Base-by-base conservation (phyloP, 2,888 invertebrate species). In the Elmis aenea region DNA sequence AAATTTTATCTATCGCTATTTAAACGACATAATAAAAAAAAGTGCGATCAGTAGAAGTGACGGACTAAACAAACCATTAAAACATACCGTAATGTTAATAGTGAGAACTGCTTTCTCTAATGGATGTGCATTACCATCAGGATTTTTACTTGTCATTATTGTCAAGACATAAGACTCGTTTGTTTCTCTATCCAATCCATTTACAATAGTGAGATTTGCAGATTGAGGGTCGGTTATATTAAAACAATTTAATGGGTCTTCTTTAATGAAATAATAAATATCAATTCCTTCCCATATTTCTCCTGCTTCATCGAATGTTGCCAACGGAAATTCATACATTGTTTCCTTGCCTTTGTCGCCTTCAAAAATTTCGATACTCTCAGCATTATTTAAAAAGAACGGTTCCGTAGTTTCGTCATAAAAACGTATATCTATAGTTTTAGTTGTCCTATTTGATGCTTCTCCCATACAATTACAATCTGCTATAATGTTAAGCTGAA, bases 381-480 rank as follows among this genome's bases (percentile, higher is more conserved):
- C 5, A 22, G 54, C 38, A 18, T 5, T 18, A 6, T 6, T 18
- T 18, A 18, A 6, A 53, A 76, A 76, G 10, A 58, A 49, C 0
- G 76, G 76, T 8, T 69, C 68, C 2, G 68, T 71, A 16, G 65
- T 59, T 9, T 69, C 69, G 9, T 74, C 70, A 15, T 76, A 68
- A 50, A 74, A 74, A 12, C 68, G 59, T 0, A 73, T 59, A 2
- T 52, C 59, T 12, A 50, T 33, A 27, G 57, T 61, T 0, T 64
- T 44, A 12, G 32, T 54, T 1, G 53, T 51, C 0, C 64, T 50
- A 0, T 55, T 56, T 0, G 71, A 70, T 3, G n/a, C 31, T 9
- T 32, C 18, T 1, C 36, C 40, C 8, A 1, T 12, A 1, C 73
- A 75, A 3, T 71, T 68, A 51, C 76, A 75, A 2, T 66, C 68